Evolutionary conservation across 37 sponge, comb jelly and placozoan species (phyloP).

Genomic region (Bolinopsis microptera): DNA sequence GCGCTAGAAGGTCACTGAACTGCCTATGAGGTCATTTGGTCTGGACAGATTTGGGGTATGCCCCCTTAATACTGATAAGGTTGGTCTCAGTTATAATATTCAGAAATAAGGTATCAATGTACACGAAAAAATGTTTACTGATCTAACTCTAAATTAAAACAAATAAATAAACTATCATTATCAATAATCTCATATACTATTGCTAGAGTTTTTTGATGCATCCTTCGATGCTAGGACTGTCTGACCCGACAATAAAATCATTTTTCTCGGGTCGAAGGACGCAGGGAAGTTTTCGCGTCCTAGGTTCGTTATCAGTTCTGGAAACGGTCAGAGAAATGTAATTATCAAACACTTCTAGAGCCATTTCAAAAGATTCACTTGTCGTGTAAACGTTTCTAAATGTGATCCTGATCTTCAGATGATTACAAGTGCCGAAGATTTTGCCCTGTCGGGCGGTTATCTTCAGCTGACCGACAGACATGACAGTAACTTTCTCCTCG

Average conservation of each 20-base stretch:
- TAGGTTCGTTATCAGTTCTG: background rate
- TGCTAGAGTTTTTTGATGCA: constrained; percentile 2
- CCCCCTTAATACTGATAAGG: no score
- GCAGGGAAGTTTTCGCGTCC: constrained; percentile 13
- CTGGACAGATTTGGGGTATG: no score
- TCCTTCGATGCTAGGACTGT: background rate
- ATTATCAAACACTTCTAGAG: background rate
- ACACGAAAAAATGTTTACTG: no score
- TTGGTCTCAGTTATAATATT: no score
- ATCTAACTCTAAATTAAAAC: no score
- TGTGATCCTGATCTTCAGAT: background rate
- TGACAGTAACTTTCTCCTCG: background rate
- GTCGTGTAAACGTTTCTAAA: background rate
- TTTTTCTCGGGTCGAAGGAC: background rate
- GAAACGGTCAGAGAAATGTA: background rate
- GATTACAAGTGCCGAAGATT: background rate
- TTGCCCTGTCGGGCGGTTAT: background rate
- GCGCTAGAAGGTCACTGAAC: no score
- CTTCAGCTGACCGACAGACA: background rate
- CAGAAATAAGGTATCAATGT: no score
- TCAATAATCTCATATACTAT: no score
- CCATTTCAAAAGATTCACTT: background rate
- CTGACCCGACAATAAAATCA: background rate
- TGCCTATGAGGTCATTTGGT: no score
- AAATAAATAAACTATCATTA: no score